A percentile compares a stretch with the other conserved stretches of the same genome.
phyloP scores from a whole-genome alignment of 2,888 invertebrate genomes.

The Chironomus tentans region DNA sequence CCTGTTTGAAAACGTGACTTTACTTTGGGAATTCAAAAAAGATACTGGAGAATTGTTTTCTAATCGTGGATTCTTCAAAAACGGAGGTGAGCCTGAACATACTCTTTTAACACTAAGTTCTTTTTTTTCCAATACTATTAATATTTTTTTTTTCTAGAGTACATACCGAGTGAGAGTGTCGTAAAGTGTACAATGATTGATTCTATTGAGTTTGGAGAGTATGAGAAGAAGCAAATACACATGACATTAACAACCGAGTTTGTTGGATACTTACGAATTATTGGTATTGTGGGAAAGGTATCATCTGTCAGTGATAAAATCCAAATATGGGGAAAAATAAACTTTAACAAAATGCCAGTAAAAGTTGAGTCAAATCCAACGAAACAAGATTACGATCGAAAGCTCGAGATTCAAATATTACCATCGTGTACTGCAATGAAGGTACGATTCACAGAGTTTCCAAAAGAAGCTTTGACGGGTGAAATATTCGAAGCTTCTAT shows the following conservation, averaged over 20 bases:
- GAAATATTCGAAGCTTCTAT: constrained; percentile 58
- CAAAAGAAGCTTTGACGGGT: constrained; percentile 57
- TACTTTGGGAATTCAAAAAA: constrained; percentile 39
- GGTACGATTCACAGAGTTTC: constrained; percentile 56
- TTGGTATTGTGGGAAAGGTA: constrained; percentile 53
- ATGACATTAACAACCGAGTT: constrained; percentile 64
- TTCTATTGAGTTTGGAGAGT: constrained; percentile 37
- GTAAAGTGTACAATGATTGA: constrained; percentile 36
- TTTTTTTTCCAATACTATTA: too few species aligned
- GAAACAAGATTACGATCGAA: constrained; percentile 46
- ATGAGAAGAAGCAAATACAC: constrained; percentile 51
- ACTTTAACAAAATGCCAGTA: constrained; percentile 36
- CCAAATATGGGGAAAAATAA: constrained; percentile 37
- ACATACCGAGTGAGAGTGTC: constrained; percentile 17
- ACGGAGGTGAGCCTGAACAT: constrained; percentile 30
- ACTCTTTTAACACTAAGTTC: too few species aligned
- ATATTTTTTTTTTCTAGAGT: neutral
- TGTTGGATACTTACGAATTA: constrained; percentile 62
- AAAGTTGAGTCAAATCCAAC: constrained; percentile 34
- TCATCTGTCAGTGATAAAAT: constrained; percentile 37
- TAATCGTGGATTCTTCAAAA: constrained; percentile 40
- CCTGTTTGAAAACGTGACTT: constrained; percentile 37
- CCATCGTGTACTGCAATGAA: constrained; percentile 75
- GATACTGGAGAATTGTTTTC: constrained; percentile 41
- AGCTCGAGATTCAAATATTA: constrained; percentile 65